Evolutionary conservation across 2,888 invertebrate species (phyloP).

Genomic region (Napeogenes sylphis): DNA sequence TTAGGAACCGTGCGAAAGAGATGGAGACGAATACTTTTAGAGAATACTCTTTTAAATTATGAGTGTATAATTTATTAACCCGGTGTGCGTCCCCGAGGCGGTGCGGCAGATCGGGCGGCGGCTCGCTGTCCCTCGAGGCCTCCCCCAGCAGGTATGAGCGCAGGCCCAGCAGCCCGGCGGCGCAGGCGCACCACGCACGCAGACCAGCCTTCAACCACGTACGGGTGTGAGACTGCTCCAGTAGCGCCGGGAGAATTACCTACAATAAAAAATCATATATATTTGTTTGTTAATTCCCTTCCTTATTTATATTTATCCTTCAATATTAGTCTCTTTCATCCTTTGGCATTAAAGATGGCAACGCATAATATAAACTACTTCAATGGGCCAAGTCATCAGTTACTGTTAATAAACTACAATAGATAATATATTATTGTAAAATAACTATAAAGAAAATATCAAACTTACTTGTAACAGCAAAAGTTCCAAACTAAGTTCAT

Average conservation of each 20-base stretch:
- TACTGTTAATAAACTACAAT: too few relatives aligned
- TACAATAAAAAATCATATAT: conserved; percentile 34
- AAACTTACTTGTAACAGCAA: conserved; percentile 85
- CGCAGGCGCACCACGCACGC: conserved; percentile 89
- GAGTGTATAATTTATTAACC: conserved; percentile 35
- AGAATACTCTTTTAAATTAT: too few relatives aligned
- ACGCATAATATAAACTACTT: too few relatives aligned
- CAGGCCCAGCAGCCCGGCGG: conserved; percentile 90
- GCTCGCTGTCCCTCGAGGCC: conserved; percentile 58
- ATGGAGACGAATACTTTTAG: too few relatives aligned
- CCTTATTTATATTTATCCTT: too few relatives aligned
- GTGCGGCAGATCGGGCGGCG: conserved; percentile 57
- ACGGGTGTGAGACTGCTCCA: conserved; percentile 97
- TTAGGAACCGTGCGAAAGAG: too few relatives aligned
- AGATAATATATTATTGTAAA: too few relatives aligned
- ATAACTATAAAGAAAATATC: too few relatives aligned
- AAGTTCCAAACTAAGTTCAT: conserved; percentile 95
- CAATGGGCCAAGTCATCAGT: too few relatives aligned
- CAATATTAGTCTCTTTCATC: too few relatives aligned
- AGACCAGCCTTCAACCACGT: conserved; percentile 95
- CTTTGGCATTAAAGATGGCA: too few relatives aligned
- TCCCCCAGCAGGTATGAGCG: conserved; percentile 94
- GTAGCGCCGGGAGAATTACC: conserved; percentile 95
- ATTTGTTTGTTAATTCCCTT: too few relatives aligned
- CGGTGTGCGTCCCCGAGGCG: conserved; percentile 88